A percentile compares a stretch with the other conserved stretches of the same genome.
Evolutionary conservation across 2,888 invertebrate species (phyloP).

Genomic region (Stenodema calcarata): DNA sequence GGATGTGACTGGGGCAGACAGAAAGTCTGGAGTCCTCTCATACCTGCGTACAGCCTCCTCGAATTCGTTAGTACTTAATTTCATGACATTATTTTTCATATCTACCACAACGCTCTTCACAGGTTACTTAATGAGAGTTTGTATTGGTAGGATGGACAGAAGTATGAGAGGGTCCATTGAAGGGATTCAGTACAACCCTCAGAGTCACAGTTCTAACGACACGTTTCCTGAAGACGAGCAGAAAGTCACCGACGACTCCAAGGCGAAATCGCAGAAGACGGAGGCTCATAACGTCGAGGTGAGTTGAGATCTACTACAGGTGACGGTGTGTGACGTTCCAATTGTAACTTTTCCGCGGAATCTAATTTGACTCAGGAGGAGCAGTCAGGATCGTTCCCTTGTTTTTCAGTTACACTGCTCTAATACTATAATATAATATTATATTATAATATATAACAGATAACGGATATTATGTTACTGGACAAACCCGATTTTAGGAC

Average conservation of each 20-base stretch:
- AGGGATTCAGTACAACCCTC: constrained; percentile 26
- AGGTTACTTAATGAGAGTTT: too few relatives aligned
- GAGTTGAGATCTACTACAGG: not conserved
- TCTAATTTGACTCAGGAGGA: too few relatives aligned
- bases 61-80: constrained; percentile 22
- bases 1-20: not conserved
- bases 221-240: constrained; percentile 9
- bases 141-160: constrained; percentile 27
- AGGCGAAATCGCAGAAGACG: not conserved
- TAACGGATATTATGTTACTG: too few relatives aligned
- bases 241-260: not conserved
- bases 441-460: too few relatives aligned
- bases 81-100: not conserved
- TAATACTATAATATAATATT: too few relatives aligned
- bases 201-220: not conserved
- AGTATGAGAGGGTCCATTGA: constrained; percentile 1
- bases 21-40: constrained; percentile 47
- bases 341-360: too few relatives aligned
- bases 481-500: too few relatives aligned
- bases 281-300: constrained; percentile 26
- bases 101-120: too few relatives aligned
- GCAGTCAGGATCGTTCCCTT: too few relatives aligned
- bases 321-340: too few relatives aligned
- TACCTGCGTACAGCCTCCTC: constrained; percentile 49
- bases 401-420: too few relatives aligned